Percentiles rank a stretch among this genome's conserved stretches.
Evolutionary conservation across 2,113 vertebrate species (phyloP).

Genomic region (Felis chaus): DNA sequence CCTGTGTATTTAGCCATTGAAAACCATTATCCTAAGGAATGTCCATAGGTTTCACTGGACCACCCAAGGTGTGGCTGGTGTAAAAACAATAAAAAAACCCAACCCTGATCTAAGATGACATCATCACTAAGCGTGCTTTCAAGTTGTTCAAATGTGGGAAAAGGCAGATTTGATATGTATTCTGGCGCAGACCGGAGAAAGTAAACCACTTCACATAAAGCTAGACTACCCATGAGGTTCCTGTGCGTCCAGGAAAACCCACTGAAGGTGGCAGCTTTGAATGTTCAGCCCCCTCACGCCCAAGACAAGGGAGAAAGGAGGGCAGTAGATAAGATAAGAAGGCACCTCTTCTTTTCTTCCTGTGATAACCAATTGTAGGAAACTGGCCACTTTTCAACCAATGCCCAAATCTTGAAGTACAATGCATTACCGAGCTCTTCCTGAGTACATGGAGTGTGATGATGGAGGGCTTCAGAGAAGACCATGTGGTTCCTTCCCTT

Average conservation of each 20-base stretch:
- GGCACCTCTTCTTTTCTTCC: background rate
- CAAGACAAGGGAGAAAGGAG: background rate
- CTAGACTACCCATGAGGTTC: fast-evolving
- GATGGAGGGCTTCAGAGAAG: background rate
- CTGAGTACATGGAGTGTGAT: background rate
- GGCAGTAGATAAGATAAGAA: background rate
- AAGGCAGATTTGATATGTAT: background rate
- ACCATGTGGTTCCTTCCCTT: background rate
- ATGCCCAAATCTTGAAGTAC: background rate
- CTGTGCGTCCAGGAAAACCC: background rate
- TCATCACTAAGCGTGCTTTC: background rate
- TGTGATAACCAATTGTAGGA: background rate
- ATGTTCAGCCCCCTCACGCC: background rate
- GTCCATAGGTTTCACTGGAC: background rate
- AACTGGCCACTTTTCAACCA: background rate
- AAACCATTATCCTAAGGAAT: background rate
- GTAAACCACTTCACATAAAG: background rate
- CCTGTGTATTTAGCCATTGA: background rate
- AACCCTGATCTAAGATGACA: background rate
- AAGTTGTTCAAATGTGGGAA: background rate
- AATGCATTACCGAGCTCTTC: background rate
- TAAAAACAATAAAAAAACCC: background rate
- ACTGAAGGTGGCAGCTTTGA: background rate
- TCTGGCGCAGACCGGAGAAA: background rate
- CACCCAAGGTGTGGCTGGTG: too few relatives aligned